phyloP scores from a whole-genome alignment of 2,888 invertebrate species.

The Oscheius sp. region DNA sequence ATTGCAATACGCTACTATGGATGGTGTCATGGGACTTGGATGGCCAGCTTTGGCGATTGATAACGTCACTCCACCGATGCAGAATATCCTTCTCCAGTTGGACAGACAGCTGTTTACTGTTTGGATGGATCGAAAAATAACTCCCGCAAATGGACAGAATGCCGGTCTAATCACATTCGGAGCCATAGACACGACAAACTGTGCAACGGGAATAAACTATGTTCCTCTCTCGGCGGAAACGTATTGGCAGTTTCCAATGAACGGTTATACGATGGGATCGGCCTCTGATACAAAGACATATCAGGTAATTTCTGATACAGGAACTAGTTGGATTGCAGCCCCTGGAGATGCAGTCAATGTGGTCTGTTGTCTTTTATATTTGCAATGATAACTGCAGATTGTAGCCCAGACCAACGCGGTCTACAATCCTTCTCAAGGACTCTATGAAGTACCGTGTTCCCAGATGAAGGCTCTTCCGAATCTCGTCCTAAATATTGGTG shows the following conservation, averaged over 20 bases:
- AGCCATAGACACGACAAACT: constrained; percentile 60
- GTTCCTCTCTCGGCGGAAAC: constrained; percentile 58
- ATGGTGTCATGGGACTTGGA: constrained; percentile 66
- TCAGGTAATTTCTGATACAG: constrained; percentile 64
- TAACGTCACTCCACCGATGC: constrained; percentile 88
- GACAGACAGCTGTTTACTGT: constrained; percentile 87
- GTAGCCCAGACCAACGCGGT: constrained; percentile 50
- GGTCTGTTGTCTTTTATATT: too few relatives aligned
- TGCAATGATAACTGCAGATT: too few relatives aligned
- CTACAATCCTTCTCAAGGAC: constrained; percentile 44
- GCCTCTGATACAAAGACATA: constrained; percentile 42
- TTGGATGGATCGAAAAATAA: constrained; percentile 78
- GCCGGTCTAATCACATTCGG: constrained; percentile 65
- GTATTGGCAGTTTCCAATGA: constrained; percentile 66
- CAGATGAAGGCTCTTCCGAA: constrained; percentile 45
- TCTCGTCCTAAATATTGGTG: constrained; percentile 58
- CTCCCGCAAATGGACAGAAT: constrained; percentile 22
- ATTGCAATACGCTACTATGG: constrained; percentile 62
- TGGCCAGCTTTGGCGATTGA: constrained; percentile 81
- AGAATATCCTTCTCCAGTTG: constrained; percentile 85
- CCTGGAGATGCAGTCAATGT: constrained; percentile 39
- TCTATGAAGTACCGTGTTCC: constrained; percentile 58
- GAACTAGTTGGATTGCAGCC: constrained; percentile 60
- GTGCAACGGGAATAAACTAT: constrained; percentile 55
- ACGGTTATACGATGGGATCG: constrained; percentile 52